phyloP scores from a whole-genome alignment of 2,113 vertebrate genomes.

The Psittacus erithacus region DNA sequence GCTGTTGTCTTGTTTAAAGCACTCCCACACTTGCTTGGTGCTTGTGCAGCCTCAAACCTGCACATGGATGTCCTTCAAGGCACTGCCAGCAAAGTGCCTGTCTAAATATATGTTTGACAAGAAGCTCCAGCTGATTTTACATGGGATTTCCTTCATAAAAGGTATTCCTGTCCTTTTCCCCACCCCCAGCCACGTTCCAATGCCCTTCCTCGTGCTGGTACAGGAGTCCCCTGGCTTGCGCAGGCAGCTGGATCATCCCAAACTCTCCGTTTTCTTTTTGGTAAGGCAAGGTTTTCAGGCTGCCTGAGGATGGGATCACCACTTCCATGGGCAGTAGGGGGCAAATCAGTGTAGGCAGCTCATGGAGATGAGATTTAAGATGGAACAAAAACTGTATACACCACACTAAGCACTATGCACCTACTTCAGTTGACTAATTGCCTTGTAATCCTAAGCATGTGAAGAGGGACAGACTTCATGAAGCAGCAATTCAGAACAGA shows the following conservation, averaged over 20 bases:
- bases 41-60: not conserved
- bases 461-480: not conserved
- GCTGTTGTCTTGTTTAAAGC: not conserved
- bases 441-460: not conserved
- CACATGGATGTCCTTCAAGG: not conserved
- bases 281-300: not conserved
- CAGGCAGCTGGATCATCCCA: not conserved
- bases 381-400: not conserved
- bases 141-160: not conserved
- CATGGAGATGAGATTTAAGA: not conserved
- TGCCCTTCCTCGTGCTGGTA: not conserved
- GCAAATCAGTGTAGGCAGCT: not conserved
- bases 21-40: not conserved
- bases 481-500: not conserved
- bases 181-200: not conserved
- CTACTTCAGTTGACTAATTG: not conserved
- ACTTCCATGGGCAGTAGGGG: not conserved
- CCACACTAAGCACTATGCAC: not conserved
- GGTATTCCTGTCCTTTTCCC: not conserved
- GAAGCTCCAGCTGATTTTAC: not conserved
- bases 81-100: not conserved
- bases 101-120: not conserved
- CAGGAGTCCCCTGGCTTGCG: not conserved
- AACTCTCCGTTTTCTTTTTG: not conserved
- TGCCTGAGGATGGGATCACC: not conserved